Conservation (phyloP, 2,797 vertebrate genomes). For the Acanthurus leucopareius region DNA sequence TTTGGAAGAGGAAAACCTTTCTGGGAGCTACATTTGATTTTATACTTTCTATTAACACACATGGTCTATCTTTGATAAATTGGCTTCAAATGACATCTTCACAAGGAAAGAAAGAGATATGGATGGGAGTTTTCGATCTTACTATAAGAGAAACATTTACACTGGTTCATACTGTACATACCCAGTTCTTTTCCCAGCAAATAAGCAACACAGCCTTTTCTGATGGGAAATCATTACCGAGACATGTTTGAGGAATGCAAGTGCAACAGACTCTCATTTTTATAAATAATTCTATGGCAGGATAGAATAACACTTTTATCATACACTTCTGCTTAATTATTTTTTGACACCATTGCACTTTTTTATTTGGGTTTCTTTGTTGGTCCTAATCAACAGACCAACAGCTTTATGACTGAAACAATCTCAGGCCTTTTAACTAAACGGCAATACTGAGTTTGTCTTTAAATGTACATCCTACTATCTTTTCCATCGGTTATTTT, state of each 20-base stretch:
- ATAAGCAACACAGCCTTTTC: slow-evolving; percentile 37
- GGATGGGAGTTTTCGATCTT: slow-evolving; percentile 38
- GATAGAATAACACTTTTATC: slow-evolving; percentile 42
- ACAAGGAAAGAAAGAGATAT: slow-evolving; percentile 49
- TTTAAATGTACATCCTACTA: neutral
- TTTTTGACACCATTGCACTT: slow-evolving; percentile 47
- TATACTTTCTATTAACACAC: slow-evolving; percentile 41
- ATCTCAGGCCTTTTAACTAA: slow-evolving; percentile 33
- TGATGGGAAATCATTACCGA: slow-evolving; percentile 66
- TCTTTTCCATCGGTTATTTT: slow-evolving; percentile 32
- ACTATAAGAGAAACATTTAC: slow-evolving; percentile 51
- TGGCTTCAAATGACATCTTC: slow-evolving; percentile 44
- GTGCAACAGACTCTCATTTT: slow-evolving; percentile 43
- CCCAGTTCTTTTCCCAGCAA: slow-evolving; percentile 54
- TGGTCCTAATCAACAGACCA: slow-evolving; percentile 17
- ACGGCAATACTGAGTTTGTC: neutral
- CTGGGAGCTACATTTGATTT: slow-evolving; percentile 71
- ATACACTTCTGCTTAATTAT: slow-evolving; percentile 17
- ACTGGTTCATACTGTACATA: slow-evolving; percentile 52
- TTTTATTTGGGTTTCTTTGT: slow-evolving; percentile 39
- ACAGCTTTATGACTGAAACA: slow-evolving; percentile 16
- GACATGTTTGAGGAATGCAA: slow-evolving; percentile 35
- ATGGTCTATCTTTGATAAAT: slow-evolving; percentile 54
- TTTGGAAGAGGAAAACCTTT: slow-evolving; percentile 64
- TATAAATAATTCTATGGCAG: slow-evolving; percentile 55